Evolutionary conservation across 1,140 invertebrate genomes (phyloP), one percentile per base, ranked within the genome.

Genomic region (Drosophila nasuta): DNA sequence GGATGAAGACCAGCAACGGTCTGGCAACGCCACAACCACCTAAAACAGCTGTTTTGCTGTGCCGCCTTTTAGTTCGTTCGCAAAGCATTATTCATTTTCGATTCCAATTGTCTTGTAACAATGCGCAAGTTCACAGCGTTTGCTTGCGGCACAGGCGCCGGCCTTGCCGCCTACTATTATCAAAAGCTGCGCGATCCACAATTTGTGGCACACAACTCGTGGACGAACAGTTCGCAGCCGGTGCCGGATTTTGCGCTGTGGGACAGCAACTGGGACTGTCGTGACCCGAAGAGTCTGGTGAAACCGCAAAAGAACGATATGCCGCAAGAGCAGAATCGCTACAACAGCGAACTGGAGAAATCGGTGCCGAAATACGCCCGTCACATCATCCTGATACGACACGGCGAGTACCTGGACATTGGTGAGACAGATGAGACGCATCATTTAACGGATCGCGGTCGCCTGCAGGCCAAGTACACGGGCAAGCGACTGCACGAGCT

Each of bases 311-410:
- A 81, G 59, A 65, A 77, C 80, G 81, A 93, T 91, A 65, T 93
- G 93, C 93, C 94, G 5, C 93, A 93, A 33, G 94, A 95, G 75
- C 94, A 96, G 48, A 96, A 96, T 81, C 92, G 94, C 56, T 94
- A 93, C 43, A 96, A 96, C 88, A 93, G 94, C 80, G 91, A 95
- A 75, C 82, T 94, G 49, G 95, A 95, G 78, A 94, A 94, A 10
- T 33, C 38, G 2, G 96, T 94, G 73, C 93, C 97, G 1, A 97
- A 95, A 91, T 96, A 96, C 3, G 94, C 95, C 0, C 93, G 98
- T 38, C 96, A 99, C 92, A 92, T 99, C 33, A 94, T 99, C 76
- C 94, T 99, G 5, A 96, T 99, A 74, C 94, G 98, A 38, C 98
- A 99, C 93, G 98, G 98, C 0, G 98, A 99, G 91, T 99, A 99